Evolutionary conservation across 2,797 vertebrate species (phyloP), one percentile per base, ranked within the genome.

Genomic region (Odontamblyopus lacepedii): DNA sequence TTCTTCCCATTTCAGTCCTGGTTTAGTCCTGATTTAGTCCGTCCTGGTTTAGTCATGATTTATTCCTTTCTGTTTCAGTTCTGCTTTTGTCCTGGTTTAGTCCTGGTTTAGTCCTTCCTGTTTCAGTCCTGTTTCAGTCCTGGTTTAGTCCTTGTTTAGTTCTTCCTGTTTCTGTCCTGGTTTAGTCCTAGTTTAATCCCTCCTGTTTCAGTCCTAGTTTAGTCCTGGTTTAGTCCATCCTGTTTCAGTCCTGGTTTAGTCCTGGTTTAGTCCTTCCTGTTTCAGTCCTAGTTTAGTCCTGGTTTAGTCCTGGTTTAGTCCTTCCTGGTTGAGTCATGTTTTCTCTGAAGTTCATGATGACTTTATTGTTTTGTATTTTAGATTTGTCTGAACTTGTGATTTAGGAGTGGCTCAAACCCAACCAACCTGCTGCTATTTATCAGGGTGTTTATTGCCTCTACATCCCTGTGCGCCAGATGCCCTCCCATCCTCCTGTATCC

Each of bases 381-480:
- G 29, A 44, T 64, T 19, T 44, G 63, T 66, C 63, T 66, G 44
- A 51, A 66, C 63, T 66, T 51, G 63, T 66, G 18, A 38, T 48
- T 44, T 38, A 66, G 44, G 63, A 66, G 63, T 16, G 63, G 63
- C 53, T 55, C 51, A 19, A 19, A 68, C 67, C 19, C 9, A 53
- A 18, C 63, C 63, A 19, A 65, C 63, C 63, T 50, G 63, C 41
- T 64, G 63, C n/a, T 27, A 19, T 23, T 41, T 41, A n/a, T 16
- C 44, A 15, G 44, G 44, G 44, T 48, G 44, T 48, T 48, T 48
- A 48, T 13, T 48, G 13, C 44, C 16, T 48, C 35, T 55, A n/a
- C 19, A n/a, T 48, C 44, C 44, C 44, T 16, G 2, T 8, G 51
- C 2, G 6, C 19, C 51, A 53, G 51, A 53, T 53, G 51, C 51